These are phyloP conservation scores for Camelus bactrianus DNA, from an alignment of 2,113 vertebrate genomes.

Conservation along the genomic window DNA sequence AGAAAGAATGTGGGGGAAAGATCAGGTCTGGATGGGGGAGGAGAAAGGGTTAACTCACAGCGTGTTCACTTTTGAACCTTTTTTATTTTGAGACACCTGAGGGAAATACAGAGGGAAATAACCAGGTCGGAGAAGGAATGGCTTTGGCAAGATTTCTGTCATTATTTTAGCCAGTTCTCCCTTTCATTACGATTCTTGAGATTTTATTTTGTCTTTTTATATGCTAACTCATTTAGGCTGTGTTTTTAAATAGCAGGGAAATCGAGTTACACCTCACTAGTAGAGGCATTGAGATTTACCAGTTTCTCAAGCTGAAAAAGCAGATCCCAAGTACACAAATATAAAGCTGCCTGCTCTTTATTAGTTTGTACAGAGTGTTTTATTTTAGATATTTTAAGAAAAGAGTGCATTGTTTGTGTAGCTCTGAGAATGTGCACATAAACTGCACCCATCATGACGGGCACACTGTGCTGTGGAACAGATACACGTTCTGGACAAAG, in stretches of 20 bases:
- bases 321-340: neutral
- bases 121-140: neutral
- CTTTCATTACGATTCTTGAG: slow-evolving; percentile 40
- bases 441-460: neutral
- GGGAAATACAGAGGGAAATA: neutral
- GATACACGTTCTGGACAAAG: slow-evolving; percentile 51
- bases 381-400: slow-evolving; percentile 53
- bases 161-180: slow-evolving; percentile 9
- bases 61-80: neutral
- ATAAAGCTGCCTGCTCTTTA: neutral
- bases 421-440: slow-evolving; percentile 1
- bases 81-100: slow-evolving; percentile 1
- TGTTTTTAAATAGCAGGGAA: slow-evolving; percentile 57
- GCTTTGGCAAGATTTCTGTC: neutral
- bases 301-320: slow-evolving; percentile 46
- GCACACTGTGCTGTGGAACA: slow-evolving; percentile 60
- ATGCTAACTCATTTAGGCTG: slow-evolving; percentile 7
- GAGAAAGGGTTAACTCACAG: neutral
- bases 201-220: slow-evolving; percentile 60
- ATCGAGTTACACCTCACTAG: neutral
- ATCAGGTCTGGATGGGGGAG: neutral
- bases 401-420: slow-evolving; percentile 20
- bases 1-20: neutral
- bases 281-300: neutral
- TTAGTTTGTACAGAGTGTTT: slow-evolving; percentile 23